Evolutionary conservation across 2,113 vertebrate genomes (phyloP).

Genomic region (Anser cygnoides): DNA sequence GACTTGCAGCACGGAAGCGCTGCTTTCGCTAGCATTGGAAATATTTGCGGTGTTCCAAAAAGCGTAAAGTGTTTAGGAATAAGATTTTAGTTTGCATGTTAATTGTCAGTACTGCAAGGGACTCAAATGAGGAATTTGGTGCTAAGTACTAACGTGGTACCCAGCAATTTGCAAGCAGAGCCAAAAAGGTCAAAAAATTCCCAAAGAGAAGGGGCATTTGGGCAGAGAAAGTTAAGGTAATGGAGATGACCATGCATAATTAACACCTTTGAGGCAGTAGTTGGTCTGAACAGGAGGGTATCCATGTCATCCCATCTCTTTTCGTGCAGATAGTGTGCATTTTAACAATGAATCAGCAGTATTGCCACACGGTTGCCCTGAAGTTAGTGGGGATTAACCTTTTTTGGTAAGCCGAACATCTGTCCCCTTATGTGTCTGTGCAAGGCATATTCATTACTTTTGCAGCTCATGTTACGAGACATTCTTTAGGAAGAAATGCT

Average conservation of each 20-base stretch:
- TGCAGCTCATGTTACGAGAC: conserved; percentile 8
- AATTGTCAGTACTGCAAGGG: background rate
- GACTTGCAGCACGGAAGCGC: accelerated
- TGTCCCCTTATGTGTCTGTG: background rate
- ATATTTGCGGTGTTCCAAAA: background rate
- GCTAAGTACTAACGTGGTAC: background rate
- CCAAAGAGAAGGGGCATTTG: background rate
- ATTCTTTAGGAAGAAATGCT: background rate
- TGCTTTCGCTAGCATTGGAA: background rate
- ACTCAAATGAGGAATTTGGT: background rate
- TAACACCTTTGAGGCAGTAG: background rate
- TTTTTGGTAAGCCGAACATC: background rate
- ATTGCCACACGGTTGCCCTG: conserved; percentile 40
- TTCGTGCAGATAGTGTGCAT: background rate
- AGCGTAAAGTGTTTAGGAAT: background rate
- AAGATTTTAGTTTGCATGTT: background rate
- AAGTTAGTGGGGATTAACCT: conserved; percentile 47
- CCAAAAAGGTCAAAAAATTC: background rate
- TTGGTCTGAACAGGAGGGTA: background rate
- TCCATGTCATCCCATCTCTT: background rate
- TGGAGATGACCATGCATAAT: background rate
- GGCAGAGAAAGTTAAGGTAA: background rate
- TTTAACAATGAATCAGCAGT: conserved; percentile 44
- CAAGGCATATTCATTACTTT: background rate
- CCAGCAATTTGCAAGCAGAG: background rate